A percentile compares a stretch with the other conserved stretches of the same genome.
These are phyloP conservation scores for Capricornis sumatraensis DNA, from an alignment of 2,113 vertebrate species.

Conservation along the genomic window DNA sequence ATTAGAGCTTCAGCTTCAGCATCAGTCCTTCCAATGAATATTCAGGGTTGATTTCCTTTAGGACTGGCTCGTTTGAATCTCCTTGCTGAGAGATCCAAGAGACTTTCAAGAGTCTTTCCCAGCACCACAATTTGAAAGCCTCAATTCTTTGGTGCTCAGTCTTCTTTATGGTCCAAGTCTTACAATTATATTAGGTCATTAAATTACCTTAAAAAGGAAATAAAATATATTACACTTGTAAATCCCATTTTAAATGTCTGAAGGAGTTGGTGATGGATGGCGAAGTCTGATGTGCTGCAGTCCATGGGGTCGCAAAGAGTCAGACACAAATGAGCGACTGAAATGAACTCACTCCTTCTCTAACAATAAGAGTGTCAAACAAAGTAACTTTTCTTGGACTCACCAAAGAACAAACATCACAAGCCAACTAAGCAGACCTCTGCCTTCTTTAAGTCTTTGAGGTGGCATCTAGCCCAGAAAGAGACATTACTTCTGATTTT, in stretches of 20 bases:
- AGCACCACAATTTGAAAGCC: background rate
- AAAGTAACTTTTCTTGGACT: background rate
- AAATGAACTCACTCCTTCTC: background rate
- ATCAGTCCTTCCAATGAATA: background rate
- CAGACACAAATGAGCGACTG: rapidly evolving
- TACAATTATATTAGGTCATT: background rate
- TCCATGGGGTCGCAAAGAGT: background rate
- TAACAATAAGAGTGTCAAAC: background rate
- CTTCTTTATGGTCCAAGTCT: background rate
- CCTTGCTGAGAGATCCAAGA: background rate
- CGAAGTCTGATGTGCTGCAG: background rate
- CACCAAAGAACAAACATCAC: background rate
- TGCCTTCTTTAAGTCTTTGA: background rate
- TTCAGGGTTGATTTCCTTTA: background rate
- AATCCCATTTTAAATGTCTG: background rate
- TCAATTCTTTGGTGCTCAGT: background rate
- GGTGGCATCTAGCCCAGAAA: background rate
- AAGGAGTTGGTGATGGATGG: background rate
- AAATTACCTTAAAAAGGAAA: background rate
- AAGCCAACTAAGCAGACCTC: background rate
- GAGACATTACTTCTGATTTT: background rate
- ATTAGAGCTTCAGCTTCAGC: background rate
- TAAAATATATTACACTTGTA: background rate
- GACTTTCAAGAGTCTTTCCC: background rate
- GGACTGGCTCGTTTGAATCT: background rate